Base-by-base conservation (phyloP, 1,140 invertebrate genomes). In the Panagrolaimus sp. region DNA sequence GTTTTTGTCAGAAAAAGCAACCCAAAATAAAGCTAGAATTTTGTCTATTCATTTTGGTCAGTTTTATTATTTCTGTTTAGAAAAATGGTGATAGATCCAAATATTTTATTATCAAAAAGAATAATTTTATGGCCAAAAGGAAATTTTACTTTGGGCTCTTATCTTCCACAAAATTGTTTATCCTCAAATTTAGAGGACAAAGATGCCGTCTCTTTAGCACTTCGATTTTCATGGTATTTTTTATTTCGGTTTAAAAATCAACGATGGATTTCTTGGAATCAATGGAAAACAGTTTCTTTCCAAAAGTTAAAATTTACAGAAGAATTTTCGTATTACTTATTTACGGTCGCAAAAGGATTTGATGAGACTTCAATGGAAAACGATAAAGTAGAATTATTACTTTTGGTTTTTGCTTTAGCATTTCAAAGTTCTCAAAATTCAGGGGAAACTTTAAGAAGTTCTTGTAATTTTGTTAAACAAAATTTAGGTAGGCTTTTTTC, bases 61-160 rank as follows among this genome's bases (percentile, higher is more conserved):
- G 7, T 4, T 38, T 38, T 2, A 4, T 38, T 38, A 7, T 38
- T 38, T 38, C 2, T 7, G 2, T 38, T 38, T 38, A 38, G 7
- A 38, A 38, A 38, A 38, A 38, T 38, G 32, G 32, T 38, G 2
- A 7, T 38, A 7, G 32, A 38, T 38, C 32, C 32, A 38, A 38
- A 38, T 38, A 38, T 38, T 38, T 38, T 38, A 38, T 38, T 7
- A 38, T 38, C 7, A 38, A 38, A 38, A 38, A 38, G 32, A 58
- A 58, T 58, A 12, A 28, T 58, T 28, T 28, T 58, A n/a, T 58
- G 52, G 52, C 52, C 52, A 58, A 58, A 58, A 8, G 52, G 52
- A 21, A 58, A 58, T 21, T 21, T 58, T 26, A 58, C 52, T 0
- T 28, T 58, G 12, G 21, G 21, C 1, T 58, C 21, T 21, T 58